Evolutionary conservation across 2,888 invertebrate genomes (phyloP).

Genomic region (Polydrusus pterygomalis): DNA sequence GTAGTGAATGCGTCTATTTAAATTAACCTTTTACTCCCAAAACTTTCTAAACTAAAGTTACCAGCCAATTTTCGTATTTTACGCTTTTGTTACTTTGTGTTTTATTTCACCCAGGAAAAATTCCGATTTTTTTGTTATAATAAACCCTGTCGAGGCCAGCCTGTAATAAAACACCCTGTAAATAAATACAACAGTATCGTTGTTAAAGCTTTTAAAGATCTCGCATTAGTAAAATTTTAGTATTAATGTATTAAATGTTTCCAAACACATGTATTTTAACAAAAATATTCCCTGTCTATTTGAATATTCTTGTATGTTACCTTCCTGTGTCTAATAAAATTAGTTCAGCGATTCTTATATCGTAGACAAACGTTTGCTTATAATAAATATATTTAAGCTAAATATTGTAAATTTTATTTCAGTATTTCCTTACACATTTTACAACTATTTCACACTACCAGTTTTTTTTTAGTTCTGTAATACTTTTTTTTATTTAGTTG

Average conservation of each 20-base stretch:
- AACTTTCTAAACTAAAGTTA: too few species aligned
- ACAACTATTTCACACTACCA: neutral
- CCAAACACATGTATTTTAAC: constrained; percentile 29
- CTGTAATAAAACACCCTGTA: neutral
- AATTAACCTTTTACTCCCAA: too few species aligned
- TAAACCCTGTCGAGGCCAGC: too few species aligned
- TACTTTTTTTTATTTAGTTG: constrained; percentile 59
- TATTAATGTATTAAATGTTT: constrained; percentile 1
- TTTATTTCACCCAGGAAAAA: too few species aligned
- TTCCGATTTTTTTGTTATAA: too few species aligned
- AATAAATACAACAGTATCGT: constrained; percentile 1
- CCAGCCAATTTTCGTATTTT: too few species aligned
- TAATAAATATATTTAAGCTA: constrained; percentile 28
- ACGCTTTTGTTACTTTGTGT: too few species aligned
- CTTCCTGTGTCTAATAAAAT: neutral
- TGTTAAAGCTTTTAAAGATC: constrained; percentile 23
- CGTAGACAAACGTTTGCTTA: constrained; percentile 13
- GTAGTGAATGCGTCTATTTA: too few species aligned
- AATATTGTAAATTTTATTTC: constrained; percentile 54
- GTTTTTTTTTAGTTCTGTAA: constrained; percentile 27
- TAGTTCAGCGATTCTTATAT: constrained; percentile 1
- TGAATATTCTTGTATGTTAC: constrained; percentile 56
- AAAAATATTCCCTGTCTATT: constrained; percentile 48
- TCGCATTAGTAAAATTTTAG: constrained; percentile 27
- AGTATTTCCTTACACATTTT: constrained; percentile 29